phyloP scores from a whole-genome alignment of 53 echinoderm and acorn worm genomes.

The Zoroaster sp. region DNA sequence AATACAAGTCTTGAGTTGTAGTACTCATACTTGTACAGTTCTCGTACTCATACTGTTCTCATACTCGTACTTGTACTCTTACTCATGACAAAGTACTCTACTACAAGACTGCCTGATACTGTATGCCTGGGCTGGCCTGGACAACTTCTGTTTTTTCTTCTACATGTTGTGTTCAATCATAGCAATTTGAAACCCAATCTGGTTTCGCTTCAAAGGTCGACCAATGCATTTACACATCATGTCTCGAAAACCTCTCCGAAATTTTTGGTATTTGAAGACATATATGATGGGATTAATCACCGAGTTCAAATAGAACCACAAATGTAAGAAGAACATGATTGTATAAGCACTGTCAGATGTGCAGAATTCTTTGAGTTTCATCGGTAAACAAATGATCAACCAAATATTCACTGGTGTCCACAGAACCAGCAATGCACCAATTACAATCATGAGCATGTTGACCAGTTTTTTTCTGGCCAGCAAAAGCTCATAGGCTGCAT shows the following conservation, averaged over 20 bases:
- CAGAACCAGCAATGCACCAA: not conserved
- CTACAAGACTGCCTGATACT: no score
- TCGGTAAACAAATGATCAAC: not conserved
- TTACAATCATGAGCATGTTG: not conserved
- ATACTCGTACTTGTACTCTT: no score
- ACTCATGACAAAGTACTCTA: no score
- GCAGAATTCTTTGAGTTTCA: not conserved
- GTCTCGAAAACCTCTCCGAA: not conserved
- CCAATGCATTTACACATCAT: not conserved
- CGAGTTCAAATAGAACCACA: not conserved
- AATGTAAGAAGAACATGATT: not conserved
- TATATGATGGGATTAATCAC: not conserved
- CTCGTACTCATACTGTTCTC: no score
- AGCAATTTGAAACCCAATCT: not conserved
- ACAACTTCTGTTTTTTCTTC: no score
- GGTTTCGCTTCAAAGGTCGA: not conserved
- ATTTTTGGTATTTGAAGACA: not conserved
- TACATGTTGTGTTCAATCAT: not conserved
- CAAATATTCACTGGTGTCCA: not conserved
- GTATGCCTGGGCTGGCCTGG: no score
- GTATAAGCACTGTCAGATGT: not conserved
- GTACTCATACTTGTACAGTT: no score
- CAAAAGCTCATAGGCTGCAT: conserved; percentile 19
- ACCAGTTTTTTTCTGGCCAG: conserved; percentile 11
- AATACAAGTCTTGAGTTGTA: no score